Base-by-base conservation (phyloP, 2,888 invertebrate species). In the Lamellibrachia columna region DNA sequence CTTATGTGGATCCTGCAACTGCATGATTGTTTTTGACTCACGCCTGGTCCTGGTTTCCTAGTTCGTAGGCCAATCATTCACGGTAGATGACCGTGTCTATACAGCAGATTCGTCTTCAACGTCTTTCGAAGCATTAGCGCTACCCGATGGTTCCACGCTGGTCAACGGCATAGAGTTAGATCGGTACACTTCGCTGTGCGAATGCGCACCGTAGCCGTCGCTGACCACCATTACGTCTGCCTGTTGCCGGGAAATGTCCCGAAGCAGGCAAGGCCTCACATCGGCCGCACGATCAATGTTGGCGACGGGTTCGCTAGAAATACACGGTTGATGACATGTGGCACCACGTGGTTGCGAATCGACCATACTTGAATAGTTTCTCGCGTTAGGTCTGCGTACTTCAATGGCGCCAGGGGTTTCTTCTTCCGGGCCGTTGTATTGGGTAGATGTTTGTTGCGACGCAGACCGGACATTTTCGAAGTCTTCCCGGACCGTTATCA, bases 401-500 rank as follows among this genome's bases (percentile, higher is more conserved):
- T 60, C 60, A 15, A 22, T 22, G 8, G 3, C 60, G 15, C 60
- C 60, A 4, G 60, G 60, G 2, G 11, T 9, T 11, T 15, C 15
- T 4, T 60, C 15, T 1, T 60, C 60, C 3, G 60, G 60, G 4
- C 60, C 60, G 60, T 60, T 60, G 60, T 60, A 15, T 11, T 4
- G 60, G 9, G 60, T 7, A 11, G 8, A 11, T 22, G 15, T 4
- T 22, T 60, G 60, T 15, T 60, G 60, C 40, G 93, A 92, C 52
- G 93, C 93, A 40, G 93, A 92, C 28, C 93, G 92, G 52, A 93
- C 52, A 91, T 93, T 92, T 8, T n/a, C 90, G 40, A 53, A 90
- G 75, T 94, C 94, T 52, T 94, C 94, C 40, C 93, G 92, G 75
- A 94, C 93, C 11, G 94, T 94, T 55, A 94, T 94, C 90, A 94